Evolutionary conservation across 2,113 vertebrate species (phyloP).

Genomic region (Panurus biarmicus): DNA sequence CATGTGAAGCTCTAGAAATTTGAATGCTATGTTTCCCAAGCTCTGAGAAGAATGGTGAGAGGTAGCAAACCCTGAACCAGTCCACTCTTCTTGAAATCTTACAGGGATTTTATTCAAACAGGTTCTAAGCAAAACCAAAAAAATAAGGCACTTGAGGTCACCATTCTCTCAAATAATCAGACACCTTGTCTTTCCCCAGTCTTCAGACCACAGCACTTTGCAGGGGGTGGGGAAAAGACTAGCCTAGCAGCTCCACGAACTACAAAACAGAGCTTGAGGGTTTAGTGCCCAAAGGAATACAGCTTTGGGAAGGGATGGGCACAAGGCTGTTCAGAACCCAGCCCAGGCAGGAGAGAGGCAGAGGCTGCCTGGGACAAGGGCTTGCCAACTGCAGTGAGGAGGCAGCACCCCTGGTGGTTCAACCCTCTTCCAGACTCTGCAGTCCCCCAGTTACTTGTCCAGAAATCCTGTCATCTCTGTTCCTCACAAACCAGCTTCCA

Average conservation of each 20-base stretch:
- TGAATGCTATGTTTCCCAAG: not conserved
- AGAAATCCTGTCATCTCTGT: not conserved
- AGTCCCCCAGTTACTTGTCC: not conserved
- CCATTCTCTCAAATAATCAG: not conserved
- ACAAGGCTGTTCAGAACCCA: fast-evolving
- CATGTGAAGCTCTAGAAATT: not conserved
- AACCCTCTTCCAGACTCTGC: not conserved
- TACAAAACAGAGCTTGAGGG: not conserved
- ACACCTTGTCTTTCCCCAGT: not conserved
- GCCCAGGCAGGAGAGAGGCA: not conserved
- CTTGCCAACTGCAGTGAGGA: not conserved
- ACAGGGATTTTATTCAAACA: not conserved
- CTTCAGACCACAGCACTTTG: not conserved
- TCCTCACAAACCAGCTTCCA: not conserved
- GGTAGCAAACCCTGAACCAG: not conserved
- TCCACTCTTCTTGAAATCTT: not conserved
- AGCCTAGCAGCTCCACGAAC: not conserved
- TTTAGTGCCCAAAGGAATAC: not conserved
- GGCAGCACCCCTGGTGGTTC: fast-evolving
- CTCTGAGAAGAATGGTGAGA: not conserved
- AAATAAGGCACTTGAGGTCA: not conserved
- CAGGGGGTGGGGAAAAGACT: not conserved
- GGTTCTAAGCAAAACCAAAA: not conserved
- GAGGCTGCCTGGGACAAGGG: too few species aligned
- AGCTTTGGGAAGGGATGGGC: not conserved